Base-by-base conservation (phyloP, 92 coral and sea anemone genomes). In the Epizoanthus ramosus region DNA sequence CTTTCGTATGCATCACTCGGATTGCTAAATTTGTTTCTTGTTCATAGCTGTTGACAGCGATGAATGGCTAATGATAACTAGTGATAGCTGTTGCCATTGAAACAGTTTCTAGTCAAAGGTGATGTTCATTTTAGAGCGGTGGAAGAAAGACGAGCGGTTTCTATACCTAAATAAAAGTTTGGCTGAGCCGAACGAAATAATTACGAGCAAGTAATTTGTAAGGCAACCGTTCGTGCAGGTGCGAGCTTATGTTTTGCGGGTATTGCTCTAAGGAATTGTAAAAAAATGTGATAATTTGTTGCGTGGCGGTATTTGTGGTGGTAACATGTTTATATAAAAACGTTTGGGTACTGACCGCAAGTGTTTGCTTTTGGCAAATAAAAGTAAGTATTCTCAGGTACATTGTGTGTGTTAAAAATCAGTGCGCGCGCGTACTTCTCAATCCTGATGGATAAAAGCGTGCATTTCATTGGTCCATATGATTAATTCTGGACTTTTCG, bases 151-250 rank as follows among this genome's bases (percentile, higher is more conserved):
- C 79, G 54, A 73, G 21, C 9, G 5, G 60, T 8, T 25, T 24
- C 16, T 17, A 73, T 5, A 73, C 57, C 25, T 12, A 24, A 53
- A 53, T 17, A 54, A 41, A 28, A 50, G 68, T 75, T 31, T 75
- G 81, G 81, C 81, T 75, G 81, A 75, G 81, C 81, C 81, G 23
- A 75, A 59, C 68, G 15, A 17, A 6, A 68, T 17, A 28, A 54
- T 73, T 2, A 21, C 5, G 81, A 75, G 81, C 80, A 74, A 73
- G 10, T 13, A 35, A 74, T 74, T 71, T 75, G 81, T 58, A 75
- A 75, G 41, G 57, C 69, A 75, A 2, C 45, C 54, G 14, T n/a
- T 75, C 81, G 81, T 75, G 81, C 81, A 37, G 81, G 81, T 75
- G 69, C 81, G 81, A 75, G 81, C 14, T 35, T 41, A 19, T 58